Evolutionary conservation across 1,140 invertebrate genomes (phyloP).

Genomic region (Matsumurasca onukii): DNA sequence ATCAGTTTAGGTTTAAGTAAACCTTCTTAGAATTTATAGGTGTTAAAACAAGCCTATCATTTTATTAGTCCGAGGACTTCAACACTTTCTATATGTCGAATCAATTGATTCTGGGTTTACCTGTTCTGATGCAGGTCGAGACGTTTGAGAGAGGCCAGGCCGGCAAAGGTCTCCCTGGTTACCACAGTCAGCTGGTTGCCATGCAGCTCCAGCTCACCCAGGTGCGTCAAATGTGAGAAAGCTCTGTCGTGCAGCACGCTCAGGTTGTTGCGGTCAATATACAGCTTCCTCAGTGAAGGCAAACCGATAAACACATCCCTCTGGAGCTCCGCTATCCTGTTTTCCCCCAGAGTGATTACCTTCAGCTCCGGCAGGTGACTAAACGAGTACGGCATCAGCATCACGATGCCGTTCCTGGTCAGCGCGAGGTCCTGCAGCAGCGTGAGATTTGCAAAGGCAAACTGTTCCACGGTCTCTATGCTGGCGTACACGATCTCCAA

Average conservation of each 20-base stretch:
- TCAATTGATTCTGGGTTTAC: too few relatives aligned
- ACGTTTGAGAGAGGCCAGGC: constrained; percentile 61
- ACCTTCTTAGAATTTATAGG: too few relatives aligned
- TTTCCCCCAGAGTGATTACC: constrained; percentile 67
- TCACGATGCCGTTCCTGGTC: constrained; percentile 64
- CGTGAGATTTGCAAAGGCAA: constrained; percentile 68
- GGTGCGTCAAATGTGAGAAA: constrained; percentile 62
- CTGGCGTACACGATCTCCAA: constrained; percentile 69
- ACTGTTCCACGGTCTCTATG: constrained; percentile 63
- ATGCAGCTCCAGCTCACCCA: constrained; percentile 67
- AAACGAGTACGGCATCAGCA: constrained; percentile 64
- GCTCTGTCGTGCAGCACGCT: constrained; percentile 68
- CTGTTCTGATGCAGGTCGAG: constrained; percentile 67
- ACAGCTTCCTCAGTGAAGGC: constrained; percentile 63
- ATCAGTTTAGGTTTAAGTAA: too few relatives aligned
- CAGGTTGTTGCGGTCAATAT: constrained; percentile 70
- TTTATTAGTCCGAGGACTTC: too few relatives aligned
- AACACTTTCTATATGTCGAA: too few relatives aligned
- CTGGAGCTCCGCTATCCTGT: constrained; percentile 67
- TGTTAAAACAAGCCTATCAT: too few relatives aligned
- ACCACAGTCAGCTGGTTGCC: constrained; percentile 68
- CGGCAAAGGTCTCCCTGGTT: constrained; percentile 67
- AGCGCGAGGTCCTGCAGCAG: constrained; percentile 64
- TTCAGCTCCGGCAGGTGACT: constrained; percentile 63
- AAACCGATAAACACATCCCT: constrained; percentile 68